Evolutionary conservation across 2,888 invertebrate species (phyloP), one percentile per base, ranked within the genome.

Genomic region (Noctua fimbriata): DNA sequence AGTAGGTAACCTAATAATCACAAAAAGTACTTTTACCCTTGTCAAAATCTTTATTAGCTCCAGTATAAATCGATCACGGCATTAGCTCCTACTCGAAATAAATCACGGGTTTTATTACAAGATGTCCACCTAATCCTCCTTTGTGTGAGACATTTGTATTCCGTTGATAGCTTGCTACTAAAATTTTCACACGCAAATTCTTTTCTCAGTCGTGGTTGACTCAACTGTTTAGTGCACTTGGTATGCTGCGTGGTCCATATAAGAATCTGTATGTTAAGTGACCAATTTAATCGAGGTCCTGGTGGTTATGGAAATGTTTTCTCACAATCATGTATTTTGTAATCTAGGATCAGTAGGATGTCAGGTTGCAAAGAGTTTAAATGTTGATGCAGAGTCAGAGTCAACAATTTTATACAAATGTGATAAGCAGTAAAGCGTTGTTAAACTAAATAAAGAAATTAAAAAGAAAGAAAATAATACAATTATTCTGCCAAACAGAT

Each of bases 51-150:
- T 76, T 76, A 74, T 79, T 55, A 36, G 73, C 36, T 69, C 65
- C n/a, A 55, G 32, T 69, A 79, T 52, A 71, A 79, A 82, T 85
- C 74, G 72, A 79, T 76, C 86, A 86, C 79, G 74, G 73, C 76
- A 44, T 84, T 60, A 67, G 4, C 18, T 16, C 28, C 10, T 32
- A 18, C 71, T 32, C 73, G 47, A 74, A 69, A 83, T 83, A 79
- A 86, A 47, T 85, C 65, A 52, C 65, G 16, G 49, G 5, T 83
- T 85, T 85, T 86, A 85, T 86, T 83, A 83, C 86, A 28, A 65
- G n/a, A n/a, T 60, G 79, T 69, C 73, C 32, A 66, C 52, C 18
- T 32, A 69, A 78, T 69, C 21, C 69, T 66, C 24, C 36, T 60
- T 70, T 73, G 60, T 63, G 16, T 70, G 49, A 28, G 21, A 76